Conservation (phyloP, 2,888 invertebrate genomes). For the Trissoscelio sp. region DNA sequence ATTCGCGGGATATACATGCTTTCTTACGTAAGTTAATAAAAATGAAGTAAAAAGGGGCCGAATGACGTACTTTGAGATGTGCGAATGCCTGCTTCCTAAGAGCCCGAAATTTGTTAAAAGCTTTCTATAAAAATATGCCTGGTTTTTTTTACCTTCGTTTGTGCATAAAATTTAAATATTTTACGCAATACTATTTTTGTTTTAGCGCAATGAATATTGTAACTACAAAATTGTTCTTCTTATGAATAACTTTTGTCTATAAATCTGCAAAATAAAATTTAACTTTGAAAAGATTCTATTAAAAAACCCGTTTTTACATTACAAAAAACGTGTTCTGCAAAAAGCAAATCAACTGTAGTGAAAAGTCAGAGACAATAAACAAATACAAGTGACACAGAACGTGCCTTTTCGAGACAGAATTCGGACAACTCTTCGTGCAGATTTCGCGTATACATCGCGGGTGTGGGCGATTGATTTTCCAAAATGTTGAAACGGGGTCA, state of each 20-base stretch:
- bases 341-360: not conserved
- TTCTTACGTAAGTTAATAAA: not conserved
- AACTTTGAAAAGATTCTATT: too few relatives aligned
- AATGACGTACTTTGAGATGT: conserved; percentile 3
- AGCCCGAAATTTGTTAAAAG: not conserved
- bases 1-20: not conserved
- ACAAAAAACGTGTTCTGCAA: too few relatives aligned
- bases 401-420: conserved; percentile 14
- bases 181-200: too few relatives aligned
- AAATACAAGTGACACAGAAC: conserved; percentile 2
- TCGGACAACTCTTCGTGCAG: conserved; percentile 18
- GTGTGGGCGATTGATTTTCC: conserved; percentile 51
- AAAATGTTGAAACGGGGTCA: conserved; percentile 55
- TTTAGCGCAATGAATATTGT: too few relatives aligned
- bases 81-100: not conserved
- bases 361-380: conserved; percentile 3
- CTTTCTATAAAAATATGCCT: too few relatives aligned
- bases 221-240: too few relatives aligned
- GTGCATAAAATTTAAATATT: too few relatives aligned
- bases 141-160: too few relatives aligned
- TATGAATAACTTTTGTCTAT: too few relatives aligned
- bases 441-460: conserved; percentile 19
- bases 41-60: not conserved
- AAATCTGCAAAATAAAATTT: too few relatives aligned
- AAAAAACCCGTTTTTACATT: too few relatives aligned